These are phyloP conservation scores for Lepidotrigona ventralis DNA, from an alignment of 1,140 invertebrate species.

Conservation along the genomic window DNA sequence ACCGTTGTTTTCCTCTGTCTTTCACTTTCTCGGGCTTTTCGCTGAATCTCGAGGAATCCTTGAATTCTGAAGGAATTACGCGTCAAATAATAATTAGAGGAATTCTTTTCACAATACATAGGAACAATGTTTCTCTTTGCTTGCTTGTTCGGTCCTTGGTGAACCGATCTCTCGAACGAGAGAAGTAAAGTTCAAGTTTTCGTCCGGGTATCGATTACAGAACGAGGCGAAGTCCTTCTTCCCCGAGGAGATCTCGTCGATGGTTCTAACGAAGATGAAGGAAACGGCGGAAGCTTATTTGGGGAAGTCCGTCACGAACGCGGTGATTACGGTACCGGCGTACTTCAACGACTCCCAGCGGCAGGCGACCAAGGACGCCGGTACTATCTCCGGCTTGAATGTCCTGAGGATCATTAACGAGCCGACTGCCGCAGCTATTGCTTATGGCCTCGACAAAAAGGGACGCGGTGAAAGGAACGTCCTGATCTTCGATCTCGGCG, in stretches of 20 bases:
- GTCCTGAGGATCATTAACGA: conserved; percentile 99
- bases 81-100: too few relatives aligned
- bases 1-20: background rate
- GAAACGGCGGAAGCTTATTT: conserved; percentile 96
- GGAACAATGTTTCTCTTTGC: too few relatives aligned
- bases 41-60: too few relatives aligned
- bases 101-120: too few relatives aligned
- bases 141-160: too few relatives aligned
- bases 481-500: conserved; percentile 92
- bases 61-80: too few relatives aligned
- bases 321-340: conserved; percentile 71
- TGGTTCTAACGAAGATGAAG: conserved; percentile 95
- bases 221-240: conserved; percentile 40
- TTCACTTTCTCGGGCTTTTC: background rate
- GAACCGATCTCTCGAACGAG: background rate
- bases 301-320: conserved; percentile 78
- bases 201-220: conserved; percentile 4
- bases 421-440: conserved; percentile 97
- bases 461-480: conserved; percentile 88
- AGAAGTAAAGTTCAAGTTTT: background rate
- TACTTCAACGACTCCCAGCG: conserved; percentile 94
- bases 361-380: conserved; percentile 97
- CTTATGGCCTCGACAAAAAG: conserved; percentile 99
- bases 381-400: conserved; percentile 96
- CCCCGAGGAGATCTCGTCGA: conserved; percentile 44